Conservation (phyloP, 53 echinoderm and acorn worm genomes). For the Pentamera pediparva region DNA sequence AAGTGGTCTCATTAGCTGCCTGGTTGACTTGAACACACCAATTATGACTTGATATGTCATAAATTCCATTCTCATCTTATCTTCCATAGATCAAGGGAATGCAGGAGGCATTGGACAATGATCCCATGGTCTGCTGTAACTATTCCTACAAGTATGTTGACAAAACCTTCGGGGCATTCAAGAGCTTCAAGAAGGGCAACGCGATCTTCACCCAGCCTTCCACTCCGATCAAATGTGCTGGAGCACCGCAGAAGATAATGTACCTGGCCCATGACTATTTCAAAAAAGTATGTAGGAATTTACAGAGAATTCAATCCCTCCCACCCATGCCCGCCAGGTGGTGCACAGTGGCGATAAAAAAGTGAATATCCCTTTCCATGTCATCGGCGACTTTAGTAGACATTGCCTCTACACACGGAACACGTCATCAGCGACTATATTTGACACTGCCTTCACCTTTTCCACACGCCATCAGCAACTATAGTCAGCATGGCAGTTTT, state of each 20-base stretch:
- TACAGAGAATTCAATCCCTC: background rate
- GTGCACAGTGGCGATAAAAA: too few species aligned
- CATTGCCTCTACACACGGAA: too few species aligned
- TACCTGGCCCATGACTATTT: slow-evolving; percentile 91
- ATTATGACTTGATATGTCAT: too few species aligned
- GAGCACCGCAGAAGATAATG: slow-evolving; percentile 98
- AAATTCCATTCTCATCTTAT: background rate
- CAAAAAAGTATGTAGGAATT: slow-evolving; percentile 47
- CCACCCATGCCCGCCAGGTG: background rate
- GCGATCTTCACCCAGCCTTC: slow-evolving; percentile 89
- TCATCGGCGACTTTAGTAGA: too few species aligned
- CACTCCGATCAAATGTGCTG: slow-evolving; percentile 88
- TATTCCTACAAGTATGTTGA: slow-evolving; percentile 78
- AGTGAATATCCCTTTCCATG: too few species aligned
- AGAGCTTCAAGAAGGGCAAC: slow-evolving; percentile 85
- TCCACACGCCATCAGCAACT: too few species aligned
- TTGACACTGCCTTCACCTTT: too few species aligned
- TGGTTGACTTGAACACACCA: too few species aligned
- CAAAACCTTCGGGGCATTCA: slow-evolving; percentile 77
- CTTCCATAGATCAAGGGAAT: slow-evolving; percentile 68
- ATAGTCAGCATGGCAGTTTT: too few species aligned
- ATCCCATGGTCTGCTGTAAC: slow-evolving; percentile 92
- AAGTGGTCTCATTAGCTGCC: too few species aligned
- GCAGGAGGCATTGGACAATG: slow-evolving; percentile 63
- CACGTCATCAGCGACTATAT: too few species aligned